Conservation (phyloP, 2,113 vertebrate species). For the rabbit (Oryctolagus cuniculus) region mOryCun1.1 NC_091437.1:38467501-38468000, state of each 20-base stretch:
- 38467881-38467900: no score
- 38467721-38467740: neutral
- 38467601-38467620: neutral
- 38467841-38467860: no score
- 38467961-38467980: no score
- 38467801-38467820: no score
- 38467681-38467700: neutral
- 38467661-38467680: neutral
- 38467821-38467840: no score
- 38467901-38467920: no score
- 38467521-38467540: neutral
- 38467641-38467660: neutral
- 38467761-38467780: no score
- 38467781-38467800: no score
- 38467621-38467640: neutral
- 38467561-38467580: neutral
- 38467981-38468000: no score
- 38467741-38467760: neutral
- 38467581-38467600: neutral
- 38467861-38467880: no score
- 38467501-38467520: neutral
- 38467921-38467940: no score
- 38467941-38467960: no score
- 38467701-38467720: neutral
- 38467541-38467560: neutral